Evolutionary conservation across 2,797 vertebrate genomes (phyloP).

Genomic region (Eleutherodactylus coqui): DNA sequence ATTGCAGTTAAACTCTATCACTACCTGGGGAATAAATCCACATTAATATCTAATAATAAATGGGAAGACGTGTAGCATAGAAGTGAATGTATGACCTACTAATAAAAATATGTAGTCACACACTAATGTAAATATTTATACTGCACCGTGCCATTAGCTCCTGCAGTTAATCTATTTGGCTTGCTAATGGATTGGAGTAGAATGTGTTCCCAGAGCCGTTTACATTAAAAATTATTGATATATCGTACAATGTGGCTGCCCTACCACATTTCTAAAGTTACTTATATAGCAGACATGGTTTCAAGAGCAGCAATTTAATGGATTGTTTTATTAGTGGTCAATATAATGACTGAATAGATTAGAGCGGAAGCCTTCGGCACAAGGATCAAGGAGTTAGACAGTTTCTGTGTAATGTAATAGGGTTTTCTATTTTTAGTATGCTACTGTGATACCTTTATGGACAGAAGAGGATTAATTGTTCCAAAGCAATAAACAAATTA

Average conservation of each 20-base stretch:
- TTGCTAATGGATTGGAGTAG: slow-evolving; percentile 68
- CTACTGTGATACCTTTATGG: background rate
- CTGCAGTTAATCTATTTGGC: slow-evolving; percentile 69
- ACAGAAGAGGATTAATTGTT: background rate
- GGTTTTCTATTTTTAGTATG: background rate
- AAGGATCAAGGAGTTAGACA: background rate
- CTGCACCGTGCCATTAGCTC: slow-evolving; percentile 64
- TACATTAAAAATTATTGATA: slow-evolving; percentile 67
- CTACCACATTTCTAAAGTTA: slow-evolving; percentile 59
- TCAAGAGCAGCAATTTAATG: slow-evolving; percentile 42
- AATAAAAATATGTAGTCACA: slow-evolving; percentile 66
- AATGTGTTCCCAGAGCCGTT: slow-evolving; percentile 66
- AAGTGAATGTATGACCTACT: slow-evolving; percentile 65
- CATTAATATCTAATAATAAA: slow-evolving; percentile 63
- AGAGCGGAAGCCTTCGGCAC: background rate
- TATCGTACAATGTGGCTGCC: slow-evolving; percentile 57
- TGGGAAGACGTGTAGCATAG: slow-evolving; percentile 54
- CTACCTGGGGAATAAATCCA: slow-evolving; percentile 56
- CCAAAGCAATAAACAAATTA: too few relatives aligned
- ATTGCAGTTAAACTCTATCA: slow-evolving; percentile 58
- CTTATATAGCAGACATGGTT: slow-evolving; percentile 41
- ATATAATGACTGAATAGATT: slow-evolving; percentile 24
- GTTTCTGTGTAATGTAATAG: background rate
- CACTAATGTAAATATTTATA: slow-evolving; percentile 68
- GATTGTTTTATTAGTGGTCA: slow-evolving; percentile 53